These are phyloP conservation scores for Passer domesticus DNA, from an alignment of 2,113 vertebrate genomes.

Conservation along the genomic window DNA sequence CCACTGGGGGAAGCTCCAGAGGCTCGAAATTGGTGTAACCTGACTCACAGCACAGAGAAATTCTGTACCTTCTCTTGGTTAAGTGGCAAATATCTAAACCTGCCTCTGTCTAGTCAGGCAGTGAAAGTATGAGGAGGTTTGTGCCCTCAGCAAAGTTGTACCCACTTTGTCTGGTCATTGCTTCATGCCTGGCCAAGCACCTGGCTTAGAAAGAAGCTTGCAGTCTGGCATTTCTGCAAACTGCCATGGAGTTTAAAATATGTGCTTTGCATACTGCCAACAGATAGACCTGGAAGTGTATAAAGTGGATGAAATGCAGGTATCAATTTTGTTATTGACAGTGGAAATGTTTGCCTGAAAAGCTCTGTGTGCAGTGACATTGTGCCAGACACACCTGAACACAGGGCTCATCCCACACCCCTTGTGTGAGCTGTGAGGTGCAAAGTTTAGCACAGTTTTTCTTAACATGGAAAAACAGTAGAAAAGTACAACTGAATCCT, in stretches of 20 bases:
- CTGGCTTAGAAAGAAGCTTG: no score
- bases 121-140: not conserved
- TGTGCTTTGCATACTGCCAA: not conserved
- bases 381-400: not conserved
- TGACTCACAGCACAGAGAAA: not conserved
- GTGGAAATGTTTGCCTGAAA: not conserved
- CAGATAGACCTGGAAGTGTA: not conserved
- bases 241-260: not conserved
- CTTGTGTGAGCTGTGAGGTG: not conserved
- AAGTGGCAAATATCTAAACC: not conserved
- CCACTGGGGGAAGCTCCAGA: not conserved
- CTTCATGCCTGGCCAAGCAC: not conserved
- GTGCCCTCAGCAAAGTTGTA: not conserved
- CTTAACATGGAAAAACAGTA: not conserved
- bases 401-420: no score
- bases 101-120: not conserved
- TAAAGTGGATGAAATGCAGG: not conserved
- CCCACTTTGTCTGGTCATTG: not conserved
- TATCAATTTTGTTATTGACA: not conserved
- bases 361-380: not conserved
- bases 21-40: accelerated
- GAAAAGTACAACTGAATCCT: not conserved
- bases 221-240: not conserved
- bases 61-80: not conserved
- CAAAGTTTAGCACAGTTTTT: not conserved